Base-by-base conservation (phyloP, 2,888 invertebrate genomes). In the Tenthredo livida region DNA sequence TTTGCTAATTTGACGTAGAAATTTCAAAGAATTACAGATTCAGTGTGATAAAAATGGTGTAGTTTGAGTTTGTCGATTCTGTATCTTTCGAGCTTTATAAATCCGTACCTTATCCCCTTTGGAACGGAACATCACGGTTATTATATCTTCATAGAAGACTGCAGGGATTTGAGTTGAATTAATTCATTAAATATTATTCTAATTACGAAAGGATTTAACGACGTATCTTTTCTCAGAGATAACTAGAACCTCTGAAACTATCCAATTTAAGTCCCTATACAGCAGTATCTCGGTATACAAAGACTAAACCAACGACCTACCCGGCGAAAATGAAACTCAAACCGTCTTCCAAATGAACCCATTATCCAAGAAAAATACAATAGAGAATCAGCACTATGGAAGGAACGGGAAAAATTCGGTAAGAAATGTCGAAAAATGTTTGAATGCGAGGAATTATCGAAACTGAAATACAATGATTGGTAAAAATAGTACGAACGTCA, bases 101-200 rank as follows among this genome's bases (percentile, higher is more conserved):
- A 47, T 47, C 47, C 47, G 12, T 47, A 12, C 0, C 15, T 47
- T 12, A 47, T 47, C 15, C 47, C 3, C 15, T 47, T 47, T 47
- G 47, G 3, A 47, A 15, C 15, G 25, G 3, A 10, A 25, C 12
- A 61, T 25, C 25, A 25, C 25, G 10, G 67, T 4, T 1, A 4
- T 67, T 6, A 67, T 67, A 67, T 67, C 67, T 67, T 67, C 33
- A 67, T 67, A 67, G 33, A 3, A 67, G 67, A n/a, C 40, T 73
- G 40, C 6, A n/a, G 72, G 40, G 40, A 37, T 25, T 40, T 43
- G n/a, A 33, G 40, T 73, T 73, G 3, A 73, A 73, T 73, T 73
- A 73, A 73, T 73, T 73, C 72, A 73, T 73, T 73, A 73, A 73
- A 73, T 73, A 73, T 73, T 73, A 73, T 73, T 73, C 21, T 43